Percentiles rank a stretch among this genome's conserved stretches.
phyloP scores from a whole-genome alignment of 2,113 vertebrate species.

The Mirounga angustirostris region DNA sequence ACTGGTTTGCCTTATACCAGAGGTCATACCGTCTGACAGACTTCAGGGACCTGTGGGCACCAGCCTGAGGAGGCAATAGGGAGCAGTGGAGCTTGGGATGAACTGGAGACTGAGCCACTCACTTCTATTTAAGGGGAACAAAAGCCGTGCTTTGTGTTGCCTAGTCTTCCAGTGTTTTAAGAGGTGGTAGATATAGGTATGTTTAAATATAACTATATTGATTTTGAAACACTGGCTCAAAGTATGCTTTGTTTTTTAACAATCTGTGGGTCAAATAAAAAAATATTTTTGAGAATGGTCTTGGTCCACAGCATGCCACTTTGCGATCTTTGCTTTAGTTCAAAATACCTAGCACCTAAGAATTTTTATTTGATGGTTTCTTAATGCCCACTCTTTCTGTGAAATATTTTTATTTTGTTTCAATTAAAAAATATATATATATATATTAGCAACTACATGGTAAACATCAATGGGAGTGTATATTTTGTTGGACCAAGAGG shows the following conservation, averaged over 20 bases:
- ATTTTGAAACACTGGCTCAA: conserved; percentile 11
- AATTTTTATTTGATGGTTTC: neutral
- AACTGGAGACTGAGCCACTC: neutral
- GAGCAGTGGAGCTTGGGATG: neutral
- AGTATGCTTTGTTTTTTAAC: neutral
- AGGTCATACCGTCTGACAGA: neutral
- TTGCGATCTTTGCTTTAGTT: neutral
- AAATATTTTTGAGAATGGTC: neutral
- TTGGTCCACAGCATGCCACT: neutral
- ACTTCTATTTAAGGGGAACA: neutral
- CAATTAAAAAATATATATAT: neutral
- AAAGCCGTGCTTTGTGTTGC: neutral
- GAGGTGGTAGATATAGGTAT: neutral
- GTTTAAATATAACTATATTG: conserved; percentile 32
- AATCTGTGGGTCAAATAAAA: neutral
- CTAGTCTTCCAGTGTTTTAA: neutral
- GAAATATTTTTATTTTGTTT: neutral
- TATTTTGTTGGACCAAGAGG: neutral
- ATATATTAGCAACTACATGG: neutral
- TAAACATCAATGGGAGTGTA: neutral
- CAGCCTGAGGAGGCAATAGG: neutral
- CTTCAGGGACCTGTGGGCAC: neutral
- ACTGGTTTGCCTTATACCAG: conserved; percentile 65
- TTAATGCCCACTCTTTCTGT: neutral
- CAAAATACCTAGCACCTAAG: neutral